phyloP scores from a whole-genome alignment of 2,888 invertebrate genomes.

The Pollenia labialis region DNA sequence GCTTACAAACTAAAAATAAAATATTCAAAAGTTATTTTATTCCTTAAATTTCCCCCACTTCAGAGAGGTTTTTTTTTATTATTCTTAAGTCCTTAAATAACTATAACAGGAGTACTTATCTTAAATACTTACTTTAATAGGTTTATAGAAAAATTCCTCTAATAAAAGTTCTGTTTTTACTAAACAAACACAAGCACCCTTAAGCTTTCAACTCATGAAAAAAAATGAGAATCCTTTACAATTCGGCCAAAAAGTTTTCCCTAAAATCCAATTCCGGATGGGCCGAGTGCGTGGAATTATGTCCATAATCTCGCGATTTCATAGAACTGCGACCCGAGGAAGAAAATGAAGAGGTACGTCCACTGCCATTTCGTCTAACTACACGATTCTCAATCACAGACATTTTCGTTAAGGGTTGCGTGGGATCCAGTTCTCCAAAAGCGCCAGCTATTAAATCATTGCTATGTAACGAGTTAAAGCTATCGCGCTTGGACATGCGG shows the following conservation, averaged over 20 bases:
- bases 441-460: slow-evolving; percentile 82
- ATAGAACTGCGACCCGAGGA: slow-evolving; percentile 83
- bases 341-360: slow-evolving; percentile 80
- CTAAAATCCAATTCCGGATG: slow-evolving; percentile 83
- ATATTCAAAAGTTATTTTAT: slow-evolving; percentile 4
- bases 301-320: slow-evolving; percentile 82
- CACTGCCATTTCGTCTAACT: slow-evolving; percentile 81
- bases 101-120: slow-evolving; percentile 1
- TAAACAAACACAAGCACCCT: slow-evolving; percentile 30
- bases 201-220: not conserved
- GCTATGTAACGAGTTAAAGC: slow-evolving; percentile 81
- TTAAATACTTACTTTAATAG: not conserved
- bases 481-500: slow-evolving; percentile 80
- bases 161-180: not conserved
- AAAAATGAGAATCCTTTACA: slow-evolving; percentile 77
- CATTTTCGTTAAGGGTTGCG: slow-evolving; percentile 83
- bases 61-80: not conserved
- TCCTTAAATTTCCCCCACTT: not conserved
- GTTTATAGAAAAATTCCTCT: slow-evolving; percentile 15
- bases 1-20: slow-evolving; percentile 3
- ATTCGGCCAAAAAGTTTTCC: slow-evolving; percentile 83
- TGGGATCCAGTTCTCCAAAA: slow-evolving; percentile 82
- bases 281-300: slow-evolving; percentile 80
- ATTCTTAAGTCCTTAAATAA: not conserved
- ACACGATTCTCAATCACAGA: slow-evolving; percentile 83